Conservation (phyloP, 2,888 invertebrate genomes). For the Ophioninae sp. region DNA sequence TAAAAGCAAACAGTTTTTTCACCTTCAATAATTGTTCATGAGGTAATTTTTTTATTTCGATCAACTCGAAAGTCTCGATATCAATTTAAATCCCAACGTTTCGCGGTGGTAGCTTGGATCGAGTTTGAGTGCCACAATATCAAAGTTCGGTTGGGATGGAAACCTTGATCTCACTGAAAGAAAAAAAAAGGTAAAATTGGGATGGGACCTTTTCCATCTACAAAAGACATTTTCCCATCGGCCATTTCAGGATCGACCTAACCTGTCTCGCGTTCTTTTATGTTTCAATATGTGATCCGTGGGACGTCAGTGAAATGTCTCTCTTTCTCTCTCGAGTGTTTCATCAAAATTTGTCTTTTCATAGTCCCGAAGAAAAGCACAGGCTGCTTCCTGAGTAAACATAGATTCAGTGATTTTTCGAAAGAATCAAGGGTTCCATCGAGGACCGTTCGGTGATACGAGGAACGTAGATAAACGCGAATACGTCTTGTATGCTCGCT, state of each 20-base stretch:
- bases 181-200: not conserved
- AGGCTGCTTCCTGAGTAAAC: not conserved
- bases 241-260: not conserved
- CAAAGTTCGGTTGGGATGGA: not conserved
- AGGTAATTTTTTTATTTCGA: not conserved
- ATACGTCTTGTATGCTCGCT: not conserved
- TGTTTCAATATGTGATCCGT: not conserved
- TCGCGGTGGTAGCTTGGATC: not conserved
- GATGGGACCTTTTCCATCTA: not conserved
- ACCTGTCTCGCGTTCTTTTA: not conserved
- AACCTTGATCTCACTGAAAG: not conserved
- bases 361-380: not conserved
- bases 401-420: slow-evolving; percentile 36
- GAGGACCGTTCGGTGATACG: slow-evolving; percentile 30
- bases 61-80: not conserved
- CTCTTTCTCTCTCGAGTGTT: not conserved
- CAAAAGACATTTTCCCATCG: not conserved
- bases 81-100: not conserved
- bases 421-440: slow-evolving; percentile 21
- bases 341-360: slow-evolving; percentile 2
- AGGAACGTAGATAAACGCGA: not conserved
- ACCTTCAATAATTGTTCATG: not conserved
- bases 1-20: too few species aligned
- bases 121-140: not conserved
- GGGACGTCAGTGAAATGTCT: not conserved